These are phyloP conservation scores for Athene noctua DNA, from an alignment of 2,113 vertebrate genomes.

Conservation along the genomic window DNA sequence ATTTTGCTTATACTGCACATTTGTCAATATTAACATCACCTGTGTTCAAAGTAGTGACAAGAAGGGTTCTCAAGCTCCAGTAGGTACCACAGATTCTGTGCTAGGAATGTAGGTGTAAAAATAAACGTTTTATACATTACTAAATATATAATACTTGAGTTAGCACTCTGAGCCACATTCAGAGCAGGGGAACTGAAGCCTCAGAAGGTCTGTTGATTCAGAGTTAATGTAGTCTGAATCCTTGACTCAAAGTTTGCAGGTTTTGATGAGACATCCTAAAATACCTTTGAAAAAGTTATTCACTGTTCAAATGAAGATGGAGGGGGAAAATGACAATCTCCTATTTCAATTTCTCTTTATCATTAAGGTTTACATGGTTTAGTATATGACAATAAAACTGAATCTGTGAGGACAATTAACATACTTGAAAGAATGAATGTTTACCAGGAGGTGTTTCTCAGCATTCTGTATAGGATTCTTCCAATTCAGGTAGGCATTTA, in stretches of 20 bases:
- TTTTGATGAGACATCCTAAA: slow-evolving; percentile 53
- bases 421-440: slow-evolving; percentile 97
- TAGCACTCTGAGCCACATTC: slow-evolving; percentile 6
- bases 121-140: background rate
- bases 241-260: background rate
- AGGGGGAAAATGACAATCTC: slow-evolving; percentile 56
- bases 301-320: slow-evolving; percentile 53
- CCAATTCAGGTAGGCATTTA: slow-evolving; percentile 86
- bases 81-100: background rate
- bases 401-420: slow-evolving; percentile 97
- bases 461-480: slow-evolving; percentile 87
- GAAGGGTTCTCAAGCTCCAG: background rate
- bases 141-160: slow-evolving; percentile 14
- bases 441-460: slow-evolving; percentile 96
- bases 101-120: slow-evolving; percentile 20
- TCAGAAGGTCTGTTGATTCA: slow-evolving; percentile 39
- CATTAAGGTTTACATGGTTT: slow-evolving; percentile 88
- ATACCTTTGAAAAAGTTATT: slow-evolving; percentile 62
- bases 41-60: background rate
- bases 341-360: slow-evolving; percentile 63
- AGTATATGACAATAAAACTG: slow-evolving; percentile 95
- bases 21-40: background rate
- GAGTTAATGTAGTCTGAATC: slow-evolving; percentile 12
- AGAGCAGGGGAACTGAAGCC: background rate
- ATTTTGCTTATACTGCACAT: background rate